Evolutionary conservation across 2,113 vertebrate species (phyloP), one percentile per base, ranked within the genome.

Genomic region (Hyperoodon ampullatus): DNA sequence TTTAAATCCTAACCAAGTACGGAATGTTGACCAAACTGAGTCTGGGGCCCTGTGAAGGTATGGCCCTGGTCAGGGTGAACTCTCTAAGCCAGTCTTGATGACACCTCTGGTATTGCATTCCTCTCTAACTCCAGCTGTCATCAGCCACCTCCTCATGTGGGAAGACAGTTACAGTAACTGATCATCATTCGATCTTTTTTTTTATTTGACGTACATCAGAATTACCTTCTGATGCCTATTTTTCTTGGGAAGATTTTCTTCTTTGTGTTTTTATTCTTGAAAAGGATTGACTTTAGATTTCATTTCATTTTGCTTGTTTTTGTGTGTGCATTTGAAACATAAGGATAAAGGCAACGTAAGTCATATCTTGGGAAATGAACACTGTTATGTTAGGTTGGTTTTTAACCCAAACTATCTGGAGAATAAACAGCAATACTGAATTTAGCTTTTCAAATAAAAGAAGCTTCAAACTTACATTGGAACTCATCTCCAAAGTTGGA

Each of bases 401-500:
- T 96, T 83, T 44, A 94, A 92, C 8, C 30, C 84, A 50, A 88
- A 72, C 50, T 70, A 42, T 65, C 13, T 23, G 70, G 81, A 88
- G 71, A 81, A 86, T 28, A 72, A 88, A 88, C 9, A 44, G n/a
- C 7, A 39, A 77, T 33, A 86, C 19, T 77, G 60, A 94, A 83
- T 95, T 88, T 44, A 74, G 15, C 4, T 68, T 86, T 91, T 94
- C 23, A 80, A 92, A 80, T 61, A 4, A 35, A 23, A 83, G n/a
- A 87, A 65, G 39, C 78, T 80, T 95, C 33, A 61, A 10, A 98
- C 98, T 97, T 98, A 99, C 99, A 97, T 98, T 97, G 85, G 98
- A 98, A 30, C 99, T 98, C 39, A 95, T 98, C 66, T 99, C 98
- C 96, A 99, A 98, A 58, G 74, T 92, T 77, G 99, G 99, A 44